Percentiles rank a stretch among this genome's conserved stretches.
These are phyloP conservation scores for Cherax quadricarinatus DNA, from an alignment of 1,140 invertebrate species.

Conservation along the genomic window DNA sequence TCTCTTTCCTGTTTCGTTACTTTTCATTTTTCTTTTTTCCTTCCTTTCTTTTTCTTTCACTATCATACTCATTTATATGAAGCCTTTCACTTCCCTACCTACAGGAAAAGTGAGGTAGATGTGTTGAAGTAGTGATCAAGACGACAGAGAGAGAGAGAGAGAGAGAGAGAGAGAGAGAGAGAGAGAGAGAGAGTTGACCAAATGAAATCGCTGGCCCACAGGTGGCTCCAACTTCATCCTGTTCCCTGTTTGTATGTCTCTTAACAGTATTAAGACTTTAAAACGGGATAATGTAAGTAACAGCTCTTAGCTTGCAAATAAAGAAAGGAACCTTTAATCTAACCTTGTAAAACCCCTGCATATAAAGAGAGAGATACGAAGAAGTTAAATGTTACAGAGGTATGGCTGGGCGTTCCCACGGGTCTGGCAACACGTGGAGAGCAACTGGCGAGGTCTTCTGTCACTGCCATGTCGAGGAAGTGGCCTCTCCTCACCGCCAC, in stretches of 20 bases:
- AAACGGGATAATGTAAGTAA: too few species aligned
- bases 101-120: too few species aligned
- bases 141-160: not conserved
- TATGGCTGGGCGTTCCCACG: slow-evolving; percentile 1
- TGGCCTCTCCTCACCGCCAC: not conserved
- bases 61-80: not conserved
- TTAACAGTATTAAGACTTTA: too few species aligned
- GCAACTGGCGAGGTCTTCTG: not conserved
- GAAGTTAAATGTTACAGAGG: too few species aligned
- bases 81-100: too few species aligned
- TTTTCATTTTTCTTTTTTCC: not conserved
- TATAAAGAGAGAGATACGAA: too few species aligned
- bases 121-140: not conserved
- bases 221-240: too few species aligned
- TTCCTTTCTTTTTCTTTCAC: not conserved
- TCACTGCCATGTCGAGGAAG: not conserved
- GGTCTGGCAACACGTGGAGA: slow-evolving; percentile 16
- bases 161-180: not conserved
- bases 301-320: too few species aligned
- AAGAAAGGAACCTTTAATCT: too few species aligned
- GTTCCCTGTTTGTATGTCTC: too few species aligned
- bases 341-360: too few species aligned
- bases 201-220: too few species aligned
- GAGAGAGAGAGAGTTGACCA: not conserved
- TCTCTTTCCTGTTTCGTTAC: not conserved